Conservation (phyloP, 2,797 vertebrate genomes). For the Clarias fuscus region DNA sequence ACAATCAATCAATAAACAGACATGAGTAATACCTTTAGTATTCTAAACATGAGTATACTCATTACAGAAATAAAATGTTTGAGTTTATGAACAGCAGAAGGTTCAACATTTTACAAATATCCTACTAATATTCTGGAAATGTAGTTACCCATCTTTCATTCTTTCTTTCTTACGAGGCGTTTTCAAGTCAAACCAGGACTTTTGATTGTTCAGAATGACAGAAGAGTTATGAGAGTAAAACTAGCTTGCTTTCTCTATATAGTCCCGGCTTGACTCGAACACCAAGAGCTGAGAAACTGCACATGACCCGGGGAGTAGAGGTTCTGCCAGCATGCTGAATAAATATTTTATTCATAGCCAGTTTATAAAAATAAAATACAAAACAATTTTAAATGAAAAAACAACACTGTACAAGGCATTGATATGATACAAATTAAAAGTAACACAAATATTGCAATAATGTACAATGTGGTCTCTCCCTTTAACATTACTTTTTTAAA, state of each 20-base stretch:
- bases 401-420: conserved; percentile 98
- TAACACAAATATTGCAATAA: conserved; percentile 97
- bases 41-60: not conserved
- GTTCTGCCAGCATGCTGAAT: conserved; percentile 90
- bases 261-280: not conserved
- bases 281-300: not conserved
- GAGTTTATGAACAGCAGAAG: not conserved
- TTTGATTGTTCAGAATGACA: too few species aligned
- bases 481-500: conserved; percentile 62
- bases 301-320: conserved; percentile 5
- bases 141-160: not conserved
- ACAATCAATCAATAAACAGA: not conserved
- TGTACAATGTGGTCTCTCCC: conserved; percentile 81
- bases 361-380: conserved; percentile 99
- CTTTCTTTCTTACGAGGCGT: too few species aligned
- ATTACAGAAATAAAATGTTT: not conserved
- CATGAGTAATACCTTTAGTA: not conserved
- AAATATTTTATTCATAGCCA: conserved; percentile 98
- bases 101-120: not conserved
- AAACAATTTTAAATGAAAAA: conserved; percentile 96
- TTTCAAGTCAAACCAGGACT: too few species aligned
- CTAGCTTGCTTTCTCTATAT: too few species aligned
- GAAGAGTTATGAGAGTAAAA: too few species aligned
- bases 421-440: conserved; percentile 96
- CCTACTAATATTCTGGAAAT: not conserved